Base-by-base conservation (phyloP, 2,113 vertebrate species). In the Clarias macrocephalus region DNA sequence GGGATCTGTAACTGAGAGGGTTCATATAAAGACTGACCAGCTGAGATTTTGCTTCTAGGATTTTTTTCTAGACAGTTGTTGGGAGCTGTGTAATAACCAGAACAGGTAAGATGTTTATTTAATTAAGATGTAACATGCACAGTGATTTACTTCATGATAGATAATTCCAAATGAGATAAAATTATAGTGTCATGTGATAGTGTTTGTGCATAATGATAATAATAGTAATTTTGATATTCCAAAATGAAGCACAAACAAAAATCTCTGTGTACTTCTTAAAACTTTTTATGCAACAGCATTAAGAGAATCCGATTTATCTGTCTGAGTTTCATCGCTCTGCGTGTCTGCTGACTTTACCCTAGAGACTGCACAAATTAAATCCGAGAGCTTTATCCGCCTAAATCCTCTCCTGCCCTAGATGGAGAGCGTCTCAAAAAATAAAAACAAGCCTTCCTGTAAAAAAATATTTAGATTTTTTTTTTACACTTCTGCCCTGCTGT, bases 351-450 rank as follows among this genome's bases (percentile, higher is more conserved):
- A 86, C 80, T 89, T 73, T 62, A 12, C 87, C 90, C 30, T 57
- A n/a, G 25, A 90, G 86, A 87, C 91, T 92, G 87, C 82, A 77
- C 79, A 86, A 91, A 92, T 94, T 93, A 95, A 95, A 95, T 94
- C 93, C 92, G 88, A 87, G 89, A 87, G 75, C 85, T 94, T 94
- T 93, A 93, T 93, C 90, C 82, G 73, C 88, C 73, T 93, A 95
- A 95, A 96, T 95, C 94, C 94, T 4, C 19, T 80, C 82, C 59
- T 93, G 95, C 93, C 95, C 95, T 91, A 95, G 93, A 95, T 95
- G 94, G 91, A 92, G 91, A 92, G 90, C 83, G 62, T 93, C 92
- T 92, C 94, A 89, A 76, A 92, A 91, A 91, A 88, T 88, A 60
- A 81, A 87, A 87, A 42, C 79, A 52, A 54, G 87, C 87, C 88